Percentiles rank a stretch among this genome's conserved stretches.
phyloP scores from a whole-genome alignment of 1,140 invertebrate species.

The Cecropterus lyciades region DNA sequence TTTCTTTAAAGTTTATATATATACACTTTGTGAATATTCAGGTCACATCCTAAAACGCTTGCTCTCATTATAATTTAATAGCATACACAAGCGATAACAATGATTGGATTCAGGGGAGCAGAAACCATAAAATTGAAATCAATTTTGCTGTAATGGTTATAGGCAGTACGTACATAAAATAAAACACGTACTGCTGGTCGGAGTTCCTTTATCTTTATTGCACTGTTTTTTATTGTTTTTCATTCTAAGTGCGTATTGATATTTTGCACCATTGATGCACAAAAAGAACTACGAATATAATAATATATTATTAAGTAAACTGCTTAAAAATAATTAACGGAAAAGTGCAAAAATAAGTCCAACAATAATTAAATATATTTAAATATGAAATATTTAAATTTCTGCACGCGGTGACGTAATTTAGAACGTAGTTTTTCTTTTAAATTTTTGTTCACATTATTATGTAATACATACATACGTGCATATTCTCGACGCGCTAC shows the following conservation, averaged over 20 bases:
- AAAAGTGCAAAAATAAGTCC: no score
- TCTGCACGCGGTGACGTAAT: no score
- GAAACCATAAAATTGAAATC: slow-evolving; percentile 83
- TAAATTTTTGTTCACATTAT: no score
- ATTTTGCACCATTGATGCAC: neutral
- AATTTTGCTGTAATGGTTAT: slow-evolving; percentile 81
- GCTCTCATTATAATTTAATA: slow-evolving; percentile 78
- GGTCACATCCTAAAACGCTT: slow-evolving; percentile 61
- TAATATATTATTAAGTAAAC: no score
- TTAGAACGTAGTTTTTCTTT: no score
- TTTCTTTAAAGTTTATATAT: no score
- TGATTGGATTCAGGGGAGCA: slow-evolving; percentile 81
- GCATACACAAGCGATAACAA: slow-evolving; percentile 78
- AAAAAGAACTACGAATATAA: neutral
- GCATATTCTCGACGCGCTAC: no score
- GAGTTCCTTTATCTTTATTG: slow-evolving; percentile 69
- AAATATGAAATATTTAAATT: no score
- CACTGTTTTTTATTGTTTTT: slow-evolving; percentile 46
- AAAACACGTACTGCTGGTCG: slow-evolving; percentile 72
- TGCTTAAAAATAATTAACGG: no score
- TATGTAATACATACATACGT: no score
- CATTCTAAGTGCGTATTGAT: slow-evolving; percentile 36
- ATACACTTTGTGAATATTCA: slow-evolving; percentile 43
- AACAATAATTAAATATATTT: no score
- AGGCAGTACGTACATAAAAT: slow-evolving; percentile 58